Evolutionary conservation across 1,140 invertebrate species (phyloP).

Genomic region (Zaprionus inermis): DNA sequence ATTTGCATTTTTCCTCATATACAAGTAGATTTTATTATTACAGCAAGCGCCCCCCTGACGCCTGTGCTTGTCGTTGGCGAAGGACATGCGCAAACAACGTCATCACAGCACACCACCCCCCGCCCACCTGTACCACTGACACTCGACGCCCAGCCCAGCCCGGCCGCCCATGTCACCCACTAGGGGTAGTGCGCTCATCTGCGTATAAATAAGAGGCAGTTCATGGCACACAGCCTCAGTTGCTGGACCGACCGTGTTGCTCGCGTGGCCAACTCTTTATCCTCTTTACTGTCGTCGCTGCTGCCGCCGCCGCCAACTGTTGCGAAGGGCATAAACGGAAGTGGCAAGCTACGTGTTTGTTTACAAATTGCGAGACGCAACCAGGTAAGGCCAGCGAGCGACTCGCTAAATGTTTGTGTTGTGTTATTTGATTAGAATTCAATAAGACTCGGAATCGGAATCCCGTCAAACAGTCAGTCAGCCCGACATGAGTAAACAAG

Average conservation of each 20-base stretch:
- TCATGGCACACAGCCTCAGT: slow-evolving; percentile 66
- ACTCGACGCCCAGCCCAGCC: slow-evolving; percentile 23
- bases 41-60: slow-evolving; percentile 10
- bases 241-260: slow-evolving; percentile 64
- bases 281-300: slow-evolving; percentile 7
- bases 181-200: slow-evolving; percentile 19
- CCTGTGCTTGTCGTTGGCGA: slow-evolving; percentile 19
- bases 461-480: background rate
- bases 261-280: slow-evolving; percentile 57
- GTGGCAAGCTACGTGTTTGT: slow-evolving; percentile 9
- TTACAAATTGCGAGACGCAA: slow-evolving; percentile 17
- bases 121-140: slow-evolving; percentile 34
- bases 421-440: background rate
- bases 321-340: slow-evolving; percentile 6
- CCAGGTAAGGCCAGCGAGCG: slow-evolving; percentile 15
- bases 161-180: slow-evolving; percentile 30
- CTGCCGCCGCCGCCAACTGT: slow-evolving; percentile 36
- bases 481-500: background rate
- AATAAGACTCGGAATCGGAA: background rate
- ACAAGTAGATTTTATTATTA: slow-evolving; percentile 46
- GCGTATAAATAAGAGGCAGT: slow-evolving; percentile 67
- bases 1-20: slow-evolving; percentile 69
- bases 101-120: slow-evolving; percentile 6
- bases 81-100: slow-evolving; percentile 77
- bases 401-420: background rate